These are phyloP conservation scores for Myotis myotis DNA, from an alignment of 2,797 vertebrate species.

Conservation along the genomic window DNA sequence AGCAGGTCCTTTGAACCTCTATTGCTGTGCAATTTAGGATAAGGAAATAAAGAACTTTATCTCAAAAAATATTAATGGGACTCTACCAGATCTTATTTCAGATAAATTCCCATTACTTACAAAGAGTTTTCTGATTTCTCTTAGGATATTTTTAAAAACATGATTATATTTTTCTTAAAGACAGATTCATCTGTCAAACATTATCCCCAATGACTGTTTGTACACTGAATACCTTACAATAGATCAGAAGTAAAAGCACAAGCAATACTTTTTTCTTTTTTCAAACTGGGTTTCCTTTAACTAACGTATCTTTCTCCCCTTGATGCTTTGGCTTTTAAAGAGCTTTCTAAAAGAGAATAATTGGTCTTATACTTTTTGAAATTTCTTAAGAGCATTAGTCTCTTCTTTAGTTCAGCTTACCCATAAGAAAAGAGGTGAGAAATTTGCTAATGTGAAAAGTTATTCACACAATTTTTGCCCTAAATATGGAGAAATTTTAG, in stretches of 20 bases:
- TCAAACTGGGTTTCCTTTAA: background rate
- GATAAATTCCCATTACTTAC: constrained; percentile 60
- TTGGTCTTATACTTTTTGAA: background rate
- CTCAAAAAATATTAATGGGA: constrained; percentile 62
- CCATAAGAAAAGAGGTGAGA: background rate
- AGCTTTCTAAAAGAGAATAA: background rate
- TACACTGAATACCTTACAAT: constrained; percentile 57
- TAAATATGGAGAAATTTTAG: background rate
- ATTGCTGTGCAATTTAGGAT: constrained; percentile 56
- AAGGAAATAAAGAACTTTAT: constrained; percentile 63
- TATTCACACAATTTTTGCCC: background rate
- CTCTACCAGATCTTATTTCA: constrained; percentile 70
- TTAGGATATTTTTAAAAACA: constrained; percentile 63
- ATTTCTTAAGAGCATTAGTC: background rate
- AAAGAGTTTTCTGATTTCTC: constrained; percentile 25
- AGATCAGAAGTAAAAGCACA: constrained; percentile 38
- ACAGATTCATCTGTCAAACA: constrained; percentile 61
- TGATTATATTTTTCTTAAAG: constrained; percentile 58
- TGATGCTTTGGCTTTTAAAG: background rate
- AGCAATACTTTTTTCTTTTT: background rate
- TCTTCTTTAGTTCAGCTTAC: background rate
- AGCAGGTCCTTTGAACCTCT: constrained; percentile 68
- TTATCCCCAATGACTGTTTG: constrained; percentile 3
- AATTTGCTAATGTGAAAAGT: background rate
- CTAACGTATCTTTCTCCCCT: background rate